These are phyloP conservation scores for Drosophila prosaltans DNA, from an alignment of 1,140 invertebrate species.

Conservation along the genomic window DNA sequence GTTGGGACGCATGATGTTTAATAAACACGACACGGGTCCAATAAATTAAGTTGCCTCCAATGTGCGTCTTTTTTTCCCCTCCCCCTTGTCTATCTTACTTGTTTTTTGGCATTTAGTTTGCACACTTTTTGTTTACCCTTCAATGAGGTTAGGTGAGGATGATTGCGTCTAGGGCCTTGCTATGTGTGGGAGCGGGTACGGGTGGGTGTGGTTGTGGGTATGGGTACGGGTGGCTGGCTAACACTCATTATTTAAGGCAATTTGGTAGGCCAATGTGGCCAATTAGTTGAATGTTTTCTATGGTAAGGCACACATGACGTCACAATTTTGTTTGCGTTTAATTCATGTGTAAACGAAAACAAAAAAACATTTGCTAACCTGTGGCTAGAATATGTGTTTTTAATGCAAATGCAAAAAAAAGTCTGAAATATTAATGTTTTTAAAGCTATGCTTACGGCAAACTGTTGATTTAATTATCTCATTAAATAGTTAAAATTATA, in stretches of 20 bases:
- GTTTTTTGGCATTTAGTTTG: slow-evolving; percentile 12
- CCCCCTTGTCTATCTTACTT: not conserved
- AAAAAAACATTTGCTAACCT: too few species aligned
- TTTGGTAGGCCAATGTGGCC: slow-evolving; percentile 19
- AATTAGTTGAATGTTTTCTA: slow-evolving; percentile 10
- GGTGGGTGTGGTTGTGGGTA: not conserved
- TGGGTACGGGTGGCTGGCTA: not conserved
- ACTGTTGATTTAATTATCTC: too few species aligned
- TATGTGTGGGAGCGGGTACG: not conserved
- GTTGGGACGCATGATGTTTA: slow-evolving; percentile 18
- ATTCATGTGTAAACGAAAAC: too few species aligned
- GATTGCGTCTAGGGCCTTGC: not conserved
- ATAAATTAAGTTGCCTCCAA: slow-evolving; percentile 21
- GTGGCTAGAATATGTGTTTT: too few species aligned
- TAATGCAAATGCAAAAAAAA: too few species aligned
- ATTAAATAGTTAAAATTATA: too few species aligned
- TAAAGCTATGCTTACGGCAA: too few species aligned
- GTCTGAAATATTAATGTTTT: too few species aligned
- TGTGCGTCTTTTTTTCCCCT: slow-evolving; percentile 1
- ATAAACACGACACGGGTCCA: slow-evolving; percentile 20
- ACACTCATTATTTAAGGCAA: slow-evolving; percentile 16
- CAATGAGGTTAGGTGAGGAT: slow-evolving; percentile 17
- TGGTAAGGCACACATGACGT: slow-evolving; percentile 15
- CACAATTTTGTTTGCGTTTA: not conserved
- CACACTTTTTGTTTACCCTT: slow-evolving; percentile 14